Conservation (phyloP, 2,113 vertebrate genomes). For the Lynx canadensis region DNA sequence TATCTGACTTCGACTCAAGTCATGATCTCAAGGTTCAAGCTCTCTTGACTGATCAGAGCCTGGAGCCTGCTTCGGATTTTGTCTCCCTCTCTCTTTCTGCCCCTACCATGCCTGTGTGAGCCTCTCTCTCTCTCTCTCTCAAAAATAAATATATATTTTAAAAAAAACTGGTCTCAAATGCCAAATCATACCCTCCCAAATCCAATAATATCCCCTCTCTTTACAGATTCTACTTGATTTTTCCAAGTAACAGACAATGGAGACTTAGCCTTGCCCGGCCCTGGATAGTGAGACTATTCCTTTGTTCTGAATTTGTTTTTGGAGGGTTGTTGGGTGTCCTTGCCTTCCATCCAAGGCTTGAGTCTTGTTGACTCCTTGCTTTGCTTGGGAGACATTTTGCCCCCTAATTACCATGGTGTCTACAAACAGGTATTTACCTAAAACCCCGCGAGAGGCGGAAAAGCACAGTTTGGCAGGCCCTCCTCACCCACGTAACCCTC, state of each 20-base stretch:
- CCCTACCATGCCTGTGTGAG: too few species aligned
- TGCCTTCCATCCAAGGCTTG: neutral
- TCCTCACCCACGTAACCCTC: neutral
- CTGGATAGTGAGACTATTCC: neutral
- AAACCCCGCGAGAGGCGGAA: neutral
- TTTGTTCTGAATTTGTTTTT: neutral
- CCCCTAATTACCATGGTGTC: neutral
- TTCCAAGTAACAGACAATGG: neutral
- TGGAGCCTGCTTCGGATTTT: too few species aligned
- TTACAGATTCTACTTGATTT: neutral
- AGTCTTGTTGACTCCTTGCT: neutral
- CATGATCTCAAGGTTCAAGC: too few species aligned
- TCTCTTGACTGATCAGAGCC: too few species aligned
- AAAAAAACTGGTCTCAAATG: neutral
- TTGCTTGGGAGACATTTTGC: neutral
- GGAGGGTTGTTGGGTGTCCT: neutral
- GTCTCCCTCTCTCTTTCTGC: too few species aligned
- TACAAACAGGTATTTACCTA: neutral
- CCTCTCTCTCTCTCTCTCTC: too few species aligned
- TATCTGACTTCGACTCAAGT: too few species aligned
- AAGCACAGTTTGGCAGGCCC: neutral
- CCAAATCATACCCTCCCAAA: neutral
- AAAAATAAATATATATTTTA: too few species aligned
- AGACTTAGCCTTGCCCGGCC: too few species aligned
- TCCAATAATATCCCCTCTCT: neutral